A percentile compares a stretch with the other conserved stretches of the same genome.
These are phyloP conservation scores for Ovis aries DNA, from an alignment of 2,113 vertebrate genomes.

Conservation along the genomic window DNA sequence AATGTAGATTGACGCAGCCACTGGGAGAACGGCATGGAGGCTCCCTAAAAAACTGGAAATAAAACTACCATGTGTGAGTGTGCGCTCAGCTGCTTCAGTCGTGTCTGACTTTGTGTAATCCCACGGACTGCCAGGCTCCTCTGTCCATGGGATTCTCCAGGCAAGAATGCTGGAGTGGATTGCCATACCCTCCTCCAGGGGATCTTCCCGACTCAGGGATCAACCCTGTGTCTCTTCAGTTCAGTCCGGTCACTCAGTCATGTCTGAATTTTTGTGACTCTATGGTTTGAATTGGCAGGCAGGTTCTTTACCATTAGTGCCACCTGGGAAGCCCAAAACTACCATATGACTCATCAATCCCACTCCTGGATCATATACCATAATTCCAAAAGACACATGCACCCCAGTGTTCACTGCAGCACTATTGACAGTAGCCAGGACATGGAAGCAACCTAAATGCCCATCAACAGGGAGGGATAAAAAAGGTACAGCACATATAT, in stretches of 20 bases:
- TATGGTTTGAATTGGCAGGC: not conserved
- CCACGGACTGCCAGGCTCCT: not conserved
- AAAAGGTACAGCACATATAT: not conserved
- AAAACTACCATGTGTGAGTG: not conserved
- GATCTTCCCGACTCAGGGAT: not conserved
- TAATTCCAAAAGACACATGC: not conserved
- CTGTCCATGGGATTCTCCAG: not conserved
- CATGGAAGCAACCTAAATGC: not conserved
- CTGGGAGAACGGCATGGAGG: not conserved
- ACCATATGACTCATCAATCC: not conserved
- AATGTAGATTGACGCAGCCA: not conserved
- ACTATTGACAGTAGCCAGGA: not conserved
- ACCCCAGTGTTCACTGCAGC: not conserved
- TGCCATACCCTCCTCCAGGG: not conserved
- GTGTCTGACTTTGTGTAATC: not conserved
- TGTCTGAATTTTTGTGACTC: not conserved
- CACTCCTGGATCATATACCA: not conserved
- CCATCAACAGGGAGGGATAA: not conserved
- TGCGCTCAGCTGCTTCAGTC: not conserved
- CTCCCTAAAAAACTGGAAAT: not conserved
- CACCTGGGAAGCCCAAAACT: not conserved
- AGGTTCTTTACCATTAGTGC: not conserved
- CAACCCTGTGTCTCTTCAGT: not conserved
- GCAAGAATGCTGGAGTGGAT: not conserved
- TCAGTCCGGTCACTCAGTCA: not conserved